A percentile compares a stretch with the other conserved stretches of the same genome.
phyloP scores from a whole-genome alignment of 1,140 invertebrate genomes.

The Drosophila malerkotliana region DNA sequence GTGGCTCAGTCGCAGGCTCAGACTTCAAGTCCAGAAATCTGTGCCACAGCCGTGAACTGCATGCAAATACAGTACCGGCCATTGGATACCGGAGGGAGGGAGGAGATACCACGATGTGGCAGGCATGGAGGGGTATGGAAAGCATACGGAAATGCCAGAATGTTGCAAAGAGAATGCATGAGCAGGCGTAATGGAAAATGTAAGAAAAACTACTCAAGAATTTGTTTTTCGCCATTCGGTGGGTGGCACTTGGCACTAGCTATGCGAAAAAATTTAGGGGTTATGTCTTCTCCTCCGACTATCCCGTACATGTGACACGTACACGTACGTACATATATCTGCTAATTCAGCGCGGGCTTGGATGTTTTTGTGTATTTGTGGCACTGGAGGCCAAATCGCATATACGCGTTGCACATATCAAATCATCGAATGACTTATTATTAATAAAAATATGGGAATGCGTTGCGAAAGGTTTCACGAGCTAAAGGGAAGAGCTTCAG shows the following conservation, averaged over 20 bases:
- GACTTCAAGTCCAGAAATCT: constrained; percentile 41
- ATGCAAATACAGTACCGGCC: constrained; percentile 30
- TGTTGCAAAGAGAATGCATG: constrained; percentile 44
- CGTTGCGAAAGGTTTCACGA: too few species aligned
- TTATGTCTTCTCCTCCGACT: background rate
- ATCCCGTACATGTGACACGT: constrained; percentile 34
- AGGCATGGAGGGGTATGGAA: too few species aligned
- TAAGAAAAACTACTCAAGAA: constrained; percentile 45
- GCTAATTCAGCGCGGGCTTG: constrained; percentile 22
- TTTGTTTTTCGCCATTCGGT: constrained; percentile 39
- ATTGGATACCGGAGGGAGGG: background rate
- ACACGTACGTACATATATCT: constrained; percentile 11
- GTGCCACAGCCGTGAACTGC: constrained; percentile 29
- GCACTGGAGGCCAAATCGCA: background rate
- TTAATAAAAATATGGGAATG: too few species aligned
- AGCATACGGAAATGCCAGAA: constrained; percentile 29
- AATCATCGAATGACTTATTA: too few species aligned
- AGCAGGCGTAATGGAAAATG: constrained; percentile 49
- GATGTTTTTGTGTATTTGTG: background rate
- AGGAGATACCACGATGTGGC: background rate
- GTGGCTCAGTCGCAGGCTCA: constrained; percentile 22
- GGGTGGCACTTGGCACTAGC: constrained; percentile 25
- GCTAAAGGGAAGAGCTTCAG: too few species aligned
- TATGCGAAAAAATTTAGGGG: constrained; percentile 32
- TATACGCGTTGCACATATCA: too few species aligned